Evolutionary conservation across 2,113 vertebrate species (phyloP).

Genomic region (Phyllostomus discolor): DNA sequence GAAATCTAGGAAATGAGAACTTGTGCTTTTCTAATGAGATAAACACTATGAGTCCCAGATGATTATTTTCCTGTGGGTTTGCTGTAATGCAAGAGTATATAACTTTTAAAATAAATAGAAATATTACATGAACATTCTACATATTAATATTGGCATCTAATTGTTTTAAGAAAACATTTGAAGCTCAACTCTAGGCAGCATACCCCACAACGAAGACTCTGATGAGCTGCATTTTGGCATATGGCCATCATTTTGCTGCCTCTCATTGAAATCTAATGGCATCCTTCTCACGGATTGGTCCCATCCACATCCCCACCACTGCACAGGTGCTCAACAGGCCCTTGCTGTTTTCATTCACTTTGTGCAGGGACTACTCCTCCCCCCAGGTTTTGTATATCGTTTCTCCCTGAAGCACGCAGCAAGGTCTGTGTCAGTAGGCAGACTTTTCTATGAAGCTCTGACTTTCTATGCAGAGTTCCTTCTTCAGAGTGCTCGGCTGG

Average conservation of each 20-base stretch:
- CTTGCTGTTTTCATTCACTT: background rate
- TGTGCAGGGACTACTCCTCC: background rate
- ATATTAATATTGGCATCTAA: background rate
- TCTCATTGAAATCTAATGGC: background rate
- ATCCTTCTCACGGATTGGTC: background rate
- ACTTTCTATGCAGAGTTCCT: background rate
- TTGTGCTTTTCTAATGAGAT: background rate
- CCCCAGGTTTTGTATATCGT: background rate
- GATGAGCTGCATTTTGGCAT: background rate
- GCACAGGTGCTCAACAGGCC: background rate
- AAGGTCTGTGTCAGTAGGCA: background rate
- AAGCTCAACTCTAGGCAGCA: background rate
- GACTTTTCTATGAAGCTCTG: background rate
- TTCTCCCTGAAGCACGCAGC: background rate
- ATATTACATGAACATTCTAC: background rate
- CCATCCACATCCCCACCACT: fast-evolving
- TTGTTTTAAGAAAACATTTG: background rate
- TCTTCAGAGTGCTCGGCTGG: background rate
- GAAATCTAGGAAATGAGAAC: background rate
- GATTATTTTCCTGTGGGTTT: background rate
- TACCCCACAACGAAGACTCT: background rate
- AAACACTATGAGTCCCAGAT: background rate
- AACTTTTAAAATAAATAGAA: background rate
- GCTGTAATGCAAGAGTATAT: background rate
- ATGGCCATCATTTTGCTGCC: background rate